Base-by-base conservation (phyloP, 2,113 vertebrate species). In the Zosterops hypoxanthus region DNA sequence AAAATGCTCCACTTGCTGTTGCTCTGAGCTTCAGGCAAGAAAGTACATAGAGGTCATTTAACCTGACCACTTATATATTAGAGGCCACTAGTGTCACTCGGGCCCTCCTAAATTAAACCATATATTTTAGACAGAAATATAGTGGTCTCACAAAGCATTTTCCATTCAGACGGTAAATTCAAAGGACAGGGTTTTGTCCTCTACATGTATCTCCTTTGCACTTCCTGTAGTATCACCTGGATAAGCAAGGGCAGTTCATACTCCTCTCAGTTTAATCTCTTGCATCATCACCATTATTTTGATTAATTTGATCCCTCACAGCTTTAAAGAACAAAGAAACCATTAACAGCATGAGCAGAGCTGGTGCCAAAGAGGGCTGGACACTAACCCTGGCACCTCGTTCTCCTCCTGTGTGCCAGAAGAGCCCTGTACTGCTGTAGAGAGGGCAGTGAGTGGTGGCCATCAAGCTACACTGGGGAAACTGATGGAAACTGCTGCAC, bases 31-130 rank as follows among this genome's bases (percentile, higher is more conserved):
- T 90, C 72, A 39, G 44, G 73, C 28, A 52, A 76, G 72, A 78
- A 86, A 80, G 69, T 90, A 82, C 65, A 64, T 3, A 56, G 44
- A 84, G 94, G 77, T 95, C 86, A 60, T 84, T 92, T 94, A 71
- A 75, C 61, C 65, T 94, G 80, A 84, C n/a, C 41, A 10, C 14
- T 77, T 93, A 34, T 88, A 88, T 92, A 80, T 86, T 71, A 93
- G 59, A 76, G 33, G 71, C 88, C 21, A 1, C 73, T 84, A 68
- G 53, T 71, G 88, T 95, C 92, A 95, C 61, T 49, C 0, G 0
- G 61, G 25, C 14, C 19, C 49, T 95, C 72, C 81, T 97, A 94
- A 95, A 94, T 96, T 95, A 95, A 91, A 42, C 80, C 49, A 61
- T 86, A 8, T 81, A 72, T 92, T 94, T 83, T 66, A 90, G 71